Conservation (phyloP, 1,140 invertebrate species). For the Gonatopus flavifemur region DNA sequence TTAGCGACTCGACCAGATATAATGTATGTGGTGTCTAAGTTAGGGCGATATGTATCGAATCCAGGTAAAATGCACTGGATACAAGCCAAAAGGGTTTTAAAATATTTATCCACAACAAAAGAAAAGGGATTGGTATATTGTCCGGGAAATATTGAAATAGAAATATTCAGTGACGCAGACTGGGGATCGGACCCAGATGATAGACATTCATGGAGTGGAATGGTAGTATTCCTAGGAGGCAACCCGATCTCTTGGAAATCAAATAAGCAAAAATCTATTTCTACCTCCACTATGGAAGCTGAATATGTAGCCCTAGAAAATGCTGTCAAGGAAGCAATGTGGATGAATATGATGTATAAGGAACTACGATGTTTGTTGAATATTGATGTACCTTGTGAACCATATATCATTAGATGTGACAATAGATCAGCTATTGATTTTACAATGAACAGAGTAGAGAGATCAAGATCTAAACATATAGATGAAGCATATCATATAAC, state of each 20-base stretch:
- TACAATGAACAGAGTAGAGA: not conserved
- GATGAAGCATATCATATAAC: not conserved
- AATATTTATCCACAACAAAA: not conserved
- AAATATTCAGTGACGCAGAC: conserved; percentile 1
- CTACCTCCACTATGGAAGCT: conserved; percentile 1
- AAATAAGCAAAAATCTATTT: conserved; percentile 8
- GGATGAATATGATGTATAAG: conserved; percentile 2
- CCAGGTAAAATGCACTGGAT: not conserved
- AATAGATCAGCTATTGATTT: conserved; percentile 1
- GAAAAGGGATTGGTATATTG: not conserved
- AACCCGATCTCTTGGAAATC: conserved; percentile 2
- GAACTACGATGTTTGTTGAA: not conserved
- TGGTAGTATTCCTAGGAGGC: not conserved
- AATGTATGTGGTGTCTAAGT: not conserved
- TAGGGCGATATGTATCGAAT: not conserved
- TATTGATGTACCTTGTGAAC: not conserved
- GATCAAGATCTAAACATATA: not conserved
- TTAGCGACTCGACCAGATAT: conserved; percentile 1
- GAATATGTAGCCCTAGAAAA: conserved; percentile 1
- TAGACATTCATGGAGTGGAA: conserved; percentile 4
- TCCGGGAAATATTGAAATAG: not conserved
- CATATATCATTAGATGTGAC: conserved; percentile 1
- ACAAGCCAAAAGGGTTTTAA: not conserved
- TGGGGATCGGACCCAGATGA: conserved; percentile 5
- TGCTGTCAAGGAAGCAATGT: not conserved